phyloP scores from a whole-genome alignment of 2,113 vertebrate species.

The Sturnira hondurensis region DNA sequence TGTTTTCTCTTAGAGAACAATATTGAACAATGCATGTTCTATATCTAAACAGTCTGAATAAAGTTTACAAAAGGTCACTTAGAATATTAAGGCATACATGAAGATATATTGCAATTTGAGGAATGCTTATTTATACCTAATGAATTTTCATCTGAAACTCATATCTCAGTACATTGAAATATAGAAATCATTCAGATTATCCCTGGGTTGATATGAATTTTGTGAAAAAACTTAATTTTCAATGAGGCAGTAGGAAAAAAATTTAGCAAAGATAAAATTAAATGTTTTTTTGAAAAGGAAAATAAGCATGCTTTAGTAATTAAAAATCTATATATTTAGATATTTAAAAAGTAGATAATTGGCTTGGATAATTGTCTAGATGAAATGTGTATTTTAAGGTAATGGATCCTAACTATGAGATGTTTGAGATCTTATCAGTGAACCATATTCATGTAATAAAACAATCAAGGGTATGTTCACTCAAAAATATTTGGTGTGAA shows the following conservation, averaged over 20 bases:
- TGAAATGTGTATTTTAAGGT: neutral
- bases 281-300: neutral
- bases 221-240: neutral
- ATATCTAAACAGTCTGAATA: constrained; percentile 1
- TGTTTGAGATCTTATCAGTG: neutral
- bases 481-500: neutral
- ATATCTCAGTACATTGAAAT: neutral
- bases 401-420: neutral
- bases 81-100: neutral
- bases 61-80: neutral
- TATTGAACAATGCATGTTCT: neutral
- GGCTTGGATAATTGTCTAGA: neutral
- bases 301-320: neutral
- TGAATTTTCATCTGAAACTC: neutral
- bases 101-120: neutral
- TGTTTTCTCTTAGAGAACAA: constrained; percentile 43
- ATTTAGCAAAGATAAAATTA: neutral
- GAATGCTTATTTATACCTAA: neutral
- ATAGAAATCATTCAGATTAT: neutral
- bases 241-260: neutral
- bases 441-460: neutral
- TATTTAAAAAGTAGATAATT: neutral
- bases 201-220: neutral
- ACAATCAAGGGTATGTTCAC: neutral
- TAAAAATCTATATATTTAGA: neutral